These are phyloP conservation scores for Hydriomena furcata DNA, from an alignment of 2,888 invertebrate genomes.

Conservation along the genomic window DNA sequence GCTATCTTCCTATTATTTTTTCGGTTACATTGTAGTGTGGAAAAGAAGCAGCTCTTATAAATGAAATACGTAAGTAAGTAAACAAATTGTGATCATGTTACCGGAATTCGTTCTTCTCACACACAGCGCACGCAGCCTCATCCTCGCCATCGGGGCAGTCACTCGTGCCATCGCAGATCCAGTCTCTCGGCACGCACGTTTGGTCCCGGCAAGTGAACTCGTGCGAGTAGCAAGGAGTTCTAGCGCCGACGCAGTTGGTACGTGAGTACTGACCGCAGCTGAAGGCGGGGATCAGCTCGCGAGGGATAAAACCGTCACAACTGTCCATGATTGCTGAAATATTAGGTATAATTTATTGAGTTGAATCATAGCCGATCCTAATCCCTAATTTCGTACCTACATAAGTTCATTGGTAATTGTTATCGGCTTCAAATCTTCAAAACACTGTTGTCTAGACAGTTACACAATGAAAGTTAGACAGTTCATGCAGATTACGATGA, in stretches of 20 bases:
- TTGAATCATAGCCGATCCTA: no score
- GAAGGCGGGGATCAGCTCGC: constrained; percentile 81
- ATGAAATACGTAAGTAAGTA: no score
- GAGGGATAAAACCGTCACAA: constrained; percentile 84
- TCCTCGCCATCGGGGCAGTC: constrained; percentile 86
- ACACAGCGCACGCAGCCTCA: constrained; percentile 78
- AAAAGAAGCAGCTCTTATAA: no score
- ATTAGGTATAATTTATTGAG: not conserved
- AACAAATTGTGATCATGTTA: constrained; percentile 34
- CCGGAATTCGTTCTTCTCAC: constrained; percentile 66
- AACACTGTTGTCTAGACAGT: no score
- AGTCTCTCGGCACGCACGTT: constrained; percentile 84
- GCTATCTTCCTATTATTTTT: no score
- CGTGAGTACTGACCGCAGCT: constrained; percentile 85
- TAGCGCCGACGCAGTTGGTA: constrained; percentile 80
- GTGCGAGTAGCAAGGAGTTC: constrained; percentile 74
- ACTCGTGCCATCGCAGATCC: constrained; percentile 85
- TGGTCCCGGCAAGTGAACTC: constrained; percentile 84
- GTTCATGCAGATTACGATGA: no score
- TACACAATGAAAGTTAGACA: no score
- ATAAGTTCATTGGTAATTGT: no score
- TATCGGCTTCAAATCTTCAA: no score
- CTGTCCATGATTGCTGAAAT: constrained; percentile 84
- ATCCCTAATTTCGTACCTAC: no score
- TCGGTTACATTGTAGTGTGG: no score